Conservation (phyloP, 1,140 invertebrate genomes). For the Acromyrmex charruanus region DNA sequence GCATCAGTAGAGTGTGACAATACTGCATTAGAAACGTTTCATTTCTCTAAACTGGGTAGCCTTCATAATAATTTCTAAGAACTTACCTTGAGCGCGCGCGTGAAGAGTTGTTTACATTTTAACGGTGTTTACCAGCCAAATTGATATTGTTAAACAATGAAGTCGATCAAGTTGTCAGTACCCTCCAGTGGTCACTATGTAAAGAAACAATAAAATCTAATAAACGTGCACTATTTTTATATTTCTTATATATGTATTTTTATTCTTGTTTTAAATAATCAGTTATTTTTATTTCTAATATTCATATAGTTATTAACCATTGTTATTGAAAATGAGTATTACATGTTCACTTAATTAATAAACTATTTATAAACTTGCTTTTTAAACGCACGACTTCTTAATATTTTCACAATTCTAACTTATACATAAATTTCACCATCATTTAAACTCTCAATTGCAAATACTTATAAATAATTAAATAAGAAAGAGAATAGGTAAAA, state of each 20-base stretch:
- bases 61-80: neutral
- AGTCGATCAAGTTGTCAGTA: neutral
- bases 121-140: neutral
- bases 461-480: neutral
- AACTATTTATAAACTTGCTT: neutral
- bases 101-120: neutral
- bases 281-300: slow-evolving; percentile 6
- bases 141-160: neutral
- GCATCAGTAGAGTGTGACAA: neutral
- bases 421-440: neutral
- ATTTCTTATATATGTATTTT: neutral
- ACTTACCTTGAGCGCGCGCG: neutral
- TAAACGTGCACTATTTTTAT: neutral
- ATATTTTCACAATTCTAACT: neutral
- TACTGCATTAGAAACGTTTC: neutral
- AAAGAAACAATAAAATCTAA: slow-evolving; percentile 6
- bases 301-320: neutral
- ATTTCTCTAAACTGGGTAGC: neutral
- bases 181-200: neutral
- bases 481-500: neutral
- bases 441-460: neutral
- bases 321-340: neutral
- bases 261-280: neutral
- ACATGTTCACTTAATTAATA: slow-evolving; percentile 7
- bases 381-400: neutral